phyloP scores from a whole-genome alignment of 2,113 vertebrate species.

The Poecilia latipinna region DNA sequence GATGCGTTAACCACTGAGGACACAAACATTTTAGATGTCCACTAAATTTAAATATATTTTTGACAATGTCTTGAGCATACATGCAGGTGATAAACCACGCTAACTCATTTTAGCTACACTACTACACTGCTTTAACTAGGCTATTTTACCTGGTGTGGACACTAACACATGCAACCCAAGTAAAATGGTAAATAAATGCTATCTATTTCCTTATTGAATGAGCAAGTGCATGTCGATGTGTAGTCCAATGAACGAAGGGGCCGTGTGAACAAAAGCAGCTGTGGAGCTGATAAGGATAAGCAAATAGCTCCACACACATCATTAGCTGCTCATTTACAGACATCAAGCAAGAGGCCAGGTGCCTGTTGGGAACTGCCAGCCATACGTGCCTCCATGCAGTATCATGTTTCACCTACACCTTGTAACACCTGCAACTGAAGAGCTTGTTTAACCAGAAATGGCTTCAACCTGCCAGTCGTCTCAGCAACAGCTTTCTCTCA shows the following conservation, averaged over 20 bases:
- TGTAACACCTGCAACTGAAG: neutral
- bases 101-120: too few species aligned
- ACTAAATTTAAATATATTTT: neutral
- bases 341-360: conserved; percentile 36
- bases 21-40: neutral
- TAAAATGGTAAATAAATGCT: conserved; percentile 19
- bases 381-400: neutral
- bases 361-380: neutral
- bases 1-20: too few species aligned
- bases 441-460: neutral
- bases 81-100: too few species aligned
- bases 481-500: neutral
- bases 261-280: conserved; percentile 67
- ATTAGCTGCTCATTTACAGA: conserved; percentile 67
- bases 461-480: neutral
- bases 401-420: neutral
- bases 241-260: neutral
- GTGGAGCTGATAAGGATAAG: conserved; percentile 56
- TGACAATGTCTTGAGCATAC: neutral
- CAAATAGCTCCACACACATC: conserved; percentile 70
- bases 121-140: too few species aligned
- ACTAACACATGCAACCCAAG: conserved; percentile 1
- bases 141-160: too few species aligned
- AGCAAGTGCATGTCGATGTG: conserved; percentile 6
- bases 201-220: neutral